Evolutionary conservation across 1,140 invertebrate species (phyloP).

Genomic region (Leptinotarsa texana): DNA sequence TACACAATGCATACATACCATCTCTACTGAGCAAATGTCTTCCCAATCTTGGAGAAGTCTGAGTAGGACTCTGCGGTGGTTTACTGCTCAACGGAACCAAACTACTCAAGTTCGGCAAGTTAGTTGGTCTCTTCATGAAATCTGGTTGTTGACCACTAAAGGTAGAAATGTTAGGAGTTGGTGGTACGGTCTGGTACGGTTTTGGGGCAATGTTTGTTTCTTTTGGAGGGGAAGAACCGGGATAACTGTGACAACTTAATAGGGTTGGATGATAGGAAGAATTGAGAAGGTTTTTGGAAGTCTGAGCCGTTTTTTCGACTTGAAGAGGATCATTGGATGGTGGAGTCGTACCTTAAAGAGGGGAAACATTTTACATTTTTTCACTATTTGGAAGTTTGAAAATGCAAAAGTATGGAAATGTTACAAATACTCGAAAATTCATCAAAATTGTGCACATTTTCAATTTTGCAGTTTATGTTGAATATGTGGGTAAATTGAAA

Average conservation of each 20-base stretch:
- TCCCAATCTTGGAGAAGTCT: conserved; percentile 50
- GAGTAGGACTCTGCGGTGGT: conserved; percentile 55
- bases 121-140: conserved; percentile 38
- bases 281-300: conserved; percentile 8
- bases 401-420: too few species aligned
- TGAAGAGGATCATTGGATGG: conserved; percentile 51
- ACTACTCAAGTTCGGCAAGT: conserved; percentile 39
- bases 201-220: conserved; percentile 43
- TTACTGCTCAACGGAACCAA: conserved; percentile 46
- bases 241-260: conserved; percentile 52
- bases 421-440: too few species aligned
- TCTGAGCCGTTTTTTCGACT: conserved; percentile 16
- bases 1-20: conserved; percentile 7
- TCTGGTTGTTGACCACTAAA: conserved; percentile 25
- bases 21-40: conserved; percentile 38
- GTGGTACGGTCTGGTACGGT: conserved; percentile 48
- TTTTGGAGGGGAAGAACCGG: conserved; percentile 45
- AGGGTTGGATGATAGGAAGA: conserved; percentile 46
- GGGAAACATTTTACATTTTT: conserved; percentile 3
- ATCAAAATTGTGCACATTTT: too few species aligned
- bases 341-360: conserved; percentile 57
- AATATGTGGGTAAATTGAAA: too few species aligned
- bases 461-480: too few species aligned
- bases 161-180: conserved; percentile 43
- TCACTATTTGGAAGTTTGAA: not conserved